These are phyloP conservation scores for Menura novaehollandiae DNA, from an alignment of 2,113 vertebrate genomes.

Conservation along the genomic window DNA sequence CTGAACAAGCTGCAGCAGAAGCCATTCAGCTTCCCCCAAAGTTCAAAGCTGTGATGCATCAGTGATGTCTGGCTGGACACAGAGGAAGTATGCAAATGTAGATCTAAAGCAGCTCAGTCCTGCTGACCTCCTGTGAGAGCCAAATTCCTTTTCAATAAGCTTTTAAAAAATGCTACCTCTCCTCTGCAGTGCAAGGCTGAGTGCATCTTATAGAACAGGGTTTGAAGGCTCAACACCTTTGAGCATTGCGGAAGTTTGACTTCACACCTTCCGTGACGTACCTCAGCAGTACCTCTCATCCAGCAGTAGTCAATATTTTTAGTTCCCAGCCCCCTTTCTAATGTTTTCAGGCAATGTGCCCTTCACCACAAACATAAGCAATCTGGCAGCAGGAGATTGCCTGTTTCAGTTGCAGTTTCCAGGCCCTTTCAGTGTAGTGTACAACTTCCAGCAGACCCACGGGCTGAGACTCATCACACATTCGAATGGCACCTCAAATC, in stretches of 20 bases:
- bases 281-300: neutral
- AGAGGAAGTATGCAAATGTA: neutral
- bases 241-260: neutral
- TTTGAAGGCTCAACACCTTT: neutral
- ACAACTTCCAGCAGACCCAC: neutral
- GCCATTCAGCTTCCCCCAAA: neutral
- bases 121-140: neutral
- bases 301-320: neutral
- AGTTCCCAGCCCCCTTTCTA: neutral
- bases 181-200: neutral
- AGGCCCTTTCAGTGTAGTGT: neutral
- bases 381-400: neutral
- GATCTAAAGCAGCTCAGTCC: neutral
- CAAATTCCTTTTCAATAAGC: neutral
- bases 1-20: neutral
- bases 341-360: neutral
- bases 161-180: neutral
- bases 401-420: neutral
- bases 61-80: neutral
- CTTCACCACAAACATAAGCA: neutral
- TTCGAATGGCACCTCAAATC: neutral
- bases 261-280: neutral
- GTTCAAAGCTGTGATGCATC: neutral
- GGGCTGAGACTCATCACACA: accelerated
- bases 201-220: neutral